phyloP scores from a whole-genome alignment of 2,113 vertebrate genomes.

The Marcusenius ussheri region DNA sequence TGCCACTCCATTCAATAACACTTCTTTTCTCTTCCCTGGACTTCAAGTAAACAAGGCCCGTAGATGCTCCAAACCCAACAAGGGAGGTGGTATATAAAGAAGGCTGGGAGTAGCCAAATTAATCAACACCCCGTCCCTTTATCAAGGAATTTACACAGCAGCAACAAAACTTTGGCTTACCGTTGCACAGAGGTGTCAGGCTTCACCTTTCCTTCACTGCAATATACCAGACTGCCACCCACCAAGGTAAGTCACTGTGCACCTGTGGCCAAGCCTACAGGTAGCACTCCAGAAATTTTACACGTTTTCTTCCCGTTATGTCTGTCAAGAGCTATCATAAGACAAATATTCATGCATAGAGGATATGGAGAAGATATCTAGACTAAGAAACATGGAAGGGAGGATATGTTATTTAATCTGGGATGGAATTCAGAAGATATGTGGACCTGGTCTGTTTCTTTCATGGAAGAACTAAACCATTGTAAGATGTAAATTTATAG shows the following conservation, averaged over 20 bases:
- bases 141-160: slow-evolving; percentile 16
- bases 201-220: background rate
- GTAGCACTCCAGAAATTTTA: background rate
- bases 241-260: slow-evolving; percentile 13
- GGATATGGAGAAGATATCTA: background rate
- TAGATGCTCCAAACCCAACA: slow-evolving; percentile 45
- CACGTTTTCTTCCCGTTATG: background rate
- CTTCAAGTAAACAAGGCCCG: slow-evolving; percentile 52
- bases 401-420: background rate
- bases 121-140: slow-evolving; percentile 31
- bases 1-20: slow-evolving; percentile 52
- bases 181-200: background rate
- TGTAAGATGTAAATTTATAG: background rate
- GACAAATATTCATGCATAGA: background rate
- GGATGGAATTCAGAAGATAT: background rate
- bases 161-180: background rate
- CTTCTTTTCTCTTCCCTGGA: slow-evolving; percentile 46
- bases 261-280: background rate
- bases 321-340: background rate
- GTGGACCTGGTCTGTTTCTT: background rate
- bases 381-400: background rate
- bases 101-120: slow-evolving; percentile 29
- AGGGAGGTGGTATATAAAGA: slow-evolving; percentile 43
- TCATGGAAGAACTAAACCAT: background rate
- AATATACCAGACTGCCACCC: background rate